These are phyloP conservation scores for Leistus spinibarbis DNA, from an alignment of 2,888 invertebrate species.

Conservation along the genomic window DNA sequence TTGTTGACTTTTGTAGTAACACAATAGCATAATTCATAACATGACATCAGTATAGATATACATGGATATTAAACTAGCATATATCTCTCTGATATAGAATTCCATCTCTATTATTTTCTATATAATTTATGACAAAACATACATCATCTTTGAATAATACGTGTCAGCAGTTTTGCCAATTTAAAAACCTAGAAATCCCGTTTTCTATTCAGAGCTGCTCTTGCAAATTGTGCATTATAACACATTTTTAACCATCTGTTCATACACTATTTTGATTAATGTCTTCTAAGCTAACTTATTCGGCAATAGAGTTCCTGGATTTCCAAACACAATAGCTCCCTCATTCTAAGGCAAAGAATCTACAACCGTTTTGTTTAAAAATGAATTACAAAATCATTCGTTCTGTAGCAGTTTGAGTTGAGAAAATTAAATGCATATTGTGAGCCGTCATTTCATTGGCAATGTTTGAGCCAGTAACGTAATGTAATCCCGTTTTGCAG, in stretches of 20 bases:
- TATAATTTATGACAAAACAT: background rate
- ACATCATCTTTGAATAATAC: constrained; percentile 1
- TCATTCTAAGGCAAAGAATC: too few species aligned
- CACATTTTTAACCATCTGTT: background rate
- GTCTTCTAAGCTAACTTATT: background rate
- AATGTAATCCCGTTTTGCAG: background rate
- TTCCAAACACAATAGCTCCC: too few species aligned
- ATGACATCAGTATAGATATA: background rate
- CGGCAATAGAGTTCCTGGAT: background rate
- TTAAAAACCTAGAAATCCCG: background rate
- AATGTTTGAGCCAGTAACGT: background rate
- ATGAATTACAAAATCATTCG: too few species aligned
- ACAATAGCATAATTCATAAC: background rate
- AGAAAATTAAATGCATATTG: background rate
- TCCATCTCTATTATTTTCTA: background rate
- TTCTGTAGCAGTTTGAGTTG: background rate
- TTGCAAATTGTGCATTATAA: background rate
- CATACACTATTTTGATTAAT: background rate
- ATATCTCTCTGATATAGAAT: background rate
- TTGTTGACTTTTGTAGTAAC: too few species aligned
- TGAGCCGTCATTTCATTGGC: too few species aligned
- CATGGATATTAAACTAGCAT: background rate
- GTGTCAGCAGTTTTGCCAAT: background rate
- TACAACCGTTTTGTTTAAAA: too few species aligned
- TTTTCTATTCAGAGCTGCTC: background rate